phyloP scores from a whole-genome alignment of 2,888 invertebrate genomes.

The Dryomyza anilis region DNA sequence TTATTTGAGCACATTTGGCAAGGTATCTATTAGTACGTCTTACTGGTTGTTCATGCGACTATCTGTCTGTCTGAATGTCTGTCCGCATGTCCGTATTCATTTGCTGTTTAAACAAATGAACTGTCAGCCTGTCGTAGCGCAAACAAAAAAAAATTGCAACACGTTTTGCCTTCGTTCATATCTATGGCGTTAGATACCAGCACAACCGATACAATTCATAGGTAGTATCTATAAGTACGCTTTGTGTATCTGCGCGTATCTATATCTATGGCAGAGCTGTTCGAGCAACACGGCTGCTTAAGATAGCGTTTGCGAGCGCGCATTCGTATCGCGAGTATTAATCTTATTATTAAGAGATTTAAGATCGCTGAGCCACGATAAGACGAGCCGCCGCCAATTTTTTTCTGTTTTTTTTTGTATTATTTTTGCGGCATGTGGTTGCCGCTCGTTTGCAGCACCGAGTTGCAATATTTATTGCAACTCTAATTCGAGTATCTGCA shows the following conservation, averaged over 20 bases:
- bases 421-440: constrained; percentile 9
- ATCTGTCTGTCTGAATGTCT: constrained; percentile 8
- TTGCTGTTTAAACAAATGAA: constrained; percentile 25
- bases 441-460: no score
- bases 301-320: not conserved
- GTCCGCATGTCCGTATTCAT: not conserved
- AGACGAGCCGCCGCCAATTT: not conserved
- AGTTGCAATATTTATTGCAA: constrained; percentile 17
- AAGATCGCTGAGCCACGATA: constrained; percentile 23
- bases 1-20: no score
- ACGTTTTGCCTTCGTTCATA: constrained; percentile 1
- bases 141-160: constrained; percentile 10
- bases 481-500: constrained; percentile 8
- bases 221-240: not conserved
- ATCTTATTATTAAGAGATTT: constrained; percentile 30
- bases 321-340: constrained; percentile 16
- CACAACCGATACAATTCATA: not conserved
- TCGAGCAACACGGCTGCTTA: not conserved
- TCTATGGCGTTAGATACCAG: not conserved
- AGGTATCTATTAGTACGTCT: no score
- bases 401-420: no score
- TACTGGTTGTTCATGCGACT: not conserved
- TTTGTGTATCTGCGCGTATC: not conserved
- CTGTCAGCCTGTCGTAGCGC: constrained; percentile 23
- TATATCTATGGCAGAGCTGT: constrained; percentile 3